phyloP scores from a whole-genome alignment of 2,113 vertebrate species.

The Meles meles region DNA sequence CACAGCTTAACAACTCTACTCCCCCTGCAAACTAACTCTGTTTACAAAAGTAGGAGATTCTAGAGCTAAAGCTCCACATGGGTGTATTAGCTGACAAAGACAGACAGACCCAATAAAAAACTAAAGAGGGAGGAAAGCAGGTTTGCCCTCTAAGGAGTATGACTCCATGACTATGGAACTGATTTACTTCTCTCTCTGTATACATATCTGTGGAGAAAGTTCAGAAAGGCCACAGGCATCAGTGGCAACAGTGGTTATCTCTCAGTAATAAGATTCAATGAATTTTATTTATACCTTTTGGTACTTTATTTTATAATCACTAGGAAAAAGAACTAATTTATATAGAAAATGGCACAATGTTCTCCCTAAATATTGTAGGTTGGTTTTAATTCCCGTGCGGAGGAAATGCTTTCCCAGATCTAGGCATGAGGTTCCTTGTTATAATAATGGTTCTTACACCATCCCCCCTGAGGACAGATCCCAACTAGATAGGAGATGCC shows the following conservation, averaged over 20 bases:
- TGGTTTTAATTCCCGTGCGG: not conserved
- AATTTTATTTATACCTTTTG: not conserved
- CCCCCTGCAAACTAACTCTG: not conserved
- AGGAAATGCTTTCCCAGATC: not conserved
- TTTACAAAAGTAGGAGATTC: not conserved
- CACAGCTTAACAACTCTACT: not conserved
- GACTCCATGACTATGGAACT: rapidly evolving
- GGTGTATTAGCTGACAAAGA: not conserved
- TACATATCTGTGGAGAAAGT: rapidly evolving
- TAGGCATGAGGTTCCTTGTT: not conserved
- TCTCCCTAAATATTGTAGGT: not conserved
- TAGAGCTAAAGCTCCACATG: not conserved
- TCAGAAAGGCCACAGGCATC: too few relatives aligned
- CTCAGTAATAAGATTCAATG: too few relatives aligned
- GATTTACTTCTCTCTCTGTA: rapidly evolving
- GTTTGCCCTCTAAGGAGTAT: rapidly evolving
- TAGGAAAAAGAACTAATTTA: not conserved
- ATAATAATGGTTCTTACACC: not conserved
- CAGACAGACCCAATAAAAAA: not conserved
- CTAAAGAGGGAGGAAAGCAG: not conserved
- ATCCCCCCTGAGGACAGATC: too few relatives aligned
- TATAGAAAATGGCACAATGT: not conserved
- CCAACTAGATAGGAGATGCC: not conserved
- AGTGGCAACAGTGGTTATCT: rapidly evolving
- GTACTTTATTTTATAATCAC: not conserved